Base-by-base conservation (phyloP, 2,888 invertebrate species). In the Oegoconia quadripuncta region DNA sequence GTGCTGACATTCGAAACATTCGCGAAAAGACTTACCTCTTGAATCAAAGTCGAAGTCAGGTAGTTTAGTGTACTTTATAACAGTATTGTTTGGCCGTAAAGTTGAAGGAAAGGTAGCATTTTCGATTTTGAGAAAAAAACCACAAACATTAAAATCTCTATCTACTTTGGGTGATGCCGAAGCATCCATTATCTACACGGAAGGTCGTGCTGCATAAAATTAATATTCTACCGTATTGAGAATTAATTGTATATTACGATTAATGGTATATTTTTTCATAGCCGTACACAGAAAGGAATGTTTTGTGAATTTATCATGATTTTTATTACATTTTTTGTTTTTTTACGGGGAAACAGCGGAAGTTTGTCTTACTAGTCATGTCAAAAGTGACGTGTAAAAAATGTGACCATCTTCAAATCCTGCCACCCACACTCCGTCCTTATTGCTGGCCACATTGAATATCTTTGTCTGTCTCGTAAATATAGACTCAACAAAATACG, bases 41-140 rank as follows among this genome's bases (percentile, higher is more conserved):
- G 69, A 46, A 43, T 69, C 68, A 37, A 64, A 58, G 37, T 79
- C 77, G 37, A 67, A 74, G 39, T 76, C 77, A 9, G 84, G 84
- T 41, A 86, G 56, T 53, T 80, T 80, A 5, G 86, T 79, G 46
- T 79, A 86, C 50, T 84, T 86, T 23, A 74, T 68, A 30, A 78
- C 67, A 35, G 75, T 71, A 47, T 52, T 71, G 50, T 64, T 36
- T 18, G 18, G 34, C 6, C 68, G 74, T 28, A 52, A 17, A 20
- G 52, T 43, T 15, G 48, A 37, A n/a, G 69, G 55, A 55, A 64
- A 68, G 22, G 52, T 46, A 16, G 59, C 50, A 38, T 69, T 66
- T 38, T 71, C 64, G 45, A 74, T 52, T 47, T 71, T 64, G 23
- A 74, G 43, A 55, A 63, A 68, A 40, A 74, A 64, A 48, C 59